Conservation (phyloP, 2,888 invertebrate species). For the Incurvaria masculella region DNA sequence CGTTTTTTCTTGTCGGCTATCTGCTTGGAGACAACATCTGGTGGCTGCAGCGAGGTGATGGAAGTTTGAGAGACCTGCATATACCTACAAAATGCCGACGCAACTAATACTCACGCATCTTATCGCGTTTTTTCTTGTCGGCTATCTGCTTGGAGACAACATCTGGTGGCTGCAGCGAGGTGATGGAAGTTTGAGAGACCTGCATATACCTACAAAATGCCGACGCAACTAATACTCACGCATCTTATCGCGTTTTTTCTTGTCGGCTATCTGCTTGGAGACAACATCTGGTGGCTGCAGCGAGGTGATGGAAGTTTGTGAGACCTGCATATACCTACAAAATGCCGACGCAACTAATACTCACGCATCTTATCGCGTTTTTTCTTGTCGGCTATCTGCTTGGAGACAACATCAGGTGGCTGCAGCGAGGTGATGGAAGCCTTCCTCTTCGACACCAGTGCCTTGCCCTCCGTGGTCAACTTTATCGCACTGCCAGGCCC, state of each 20-base stretch:
- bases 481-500: constrained; percentile 27
- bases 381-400: constrained; percentile 41
- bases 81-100: too few relatives aligned
- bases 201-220: too few relatives aligned
- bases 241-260: constrained; percentile 40
- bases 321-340: too few relatives aligned
- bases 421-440: constrained; percentile 26
- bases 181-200: constrained; percentile 26
- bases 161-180: constrained; percentile 30
- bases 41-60: constrained; percentile 25
- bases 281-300: constrained; percentile 34
- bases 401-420: constrained; percentile 40
- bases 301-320: constrained; percentile 28
- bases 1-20: constrained; percentile 38
- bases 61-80: too few relatives aligned
- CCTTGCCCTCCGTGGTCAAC: constrained; percentile 39
- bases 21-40: constrained; percentile 41
- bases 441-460: constrained; percentile 35
- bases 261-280: constrained; percentile 42
- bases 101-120: constrained; percentile 32
- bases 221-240: constrained; percentile 27
- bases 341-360: too few relatives aligned
- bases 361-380: constrained; percentile 41
- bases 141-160: constrained; percentile 44
- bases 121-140: constrained; percentile 38